Evolutionary conservation across 2,888 invertebrate species (phyloP), one percentile per base, ranked within the genome.

Genomic region (Diploptera punctata): DNA sequence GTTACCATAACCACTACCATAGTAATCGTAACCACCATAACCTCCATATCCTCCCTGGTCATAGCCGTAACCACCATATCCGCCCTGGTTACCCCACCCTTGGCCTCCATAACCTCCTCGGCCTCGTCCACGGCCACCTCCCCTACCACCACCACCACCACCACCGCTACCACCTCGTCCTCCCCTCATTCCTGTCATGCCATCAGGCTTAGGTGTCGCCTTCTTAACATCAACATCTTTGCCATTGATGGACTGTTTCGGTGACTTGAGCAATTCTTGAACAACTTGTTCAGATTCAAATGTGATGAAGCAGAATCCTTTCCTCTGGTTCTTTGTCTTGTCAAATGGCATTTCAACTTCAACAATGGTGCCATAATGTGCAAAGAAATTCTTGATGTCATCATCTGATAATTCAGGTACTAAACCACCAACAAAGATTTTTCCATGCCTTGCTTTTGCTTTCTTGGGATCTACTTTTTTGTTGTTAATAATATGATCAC

Each of bases 261-360:
- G 94, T 68, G 93, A 94, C 83, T 95, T 97, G 75, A 96, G 86
- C 68, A 97, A 87, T 82, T 96, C 95, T 80, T 95, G 95, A 33
- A 97, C 97, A 70, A 96, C 93, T 83, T 95, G 94, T 84, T 97
- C 97, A 33, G 94, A 94, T 82, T 98, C 98, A 81, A 98, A 98
- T 77, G 98, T 98, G 82, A 98, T 96, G 84, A 98, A 98, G 83
- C 97, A 98, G 88, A 98, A 98, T 75, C 94, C 96, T 87, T 98
- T 94, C 79, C 98, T 91, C 84, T 97, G 96, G 83, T 96, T 97
- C 89, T 97, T 98, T 83, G 93, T 92, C 85, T 97, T 98, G 83
- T 98, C 98, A 80, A 95, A 97, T 73, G 98, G 98, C 92, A 98
- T 93, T 85, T 98, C 98, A 72, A 98, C 92, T 80, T 97, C 96